Conservation (phyloP, 1,140 invertebrate genomes). For the Ceratina japonica region DNA sequence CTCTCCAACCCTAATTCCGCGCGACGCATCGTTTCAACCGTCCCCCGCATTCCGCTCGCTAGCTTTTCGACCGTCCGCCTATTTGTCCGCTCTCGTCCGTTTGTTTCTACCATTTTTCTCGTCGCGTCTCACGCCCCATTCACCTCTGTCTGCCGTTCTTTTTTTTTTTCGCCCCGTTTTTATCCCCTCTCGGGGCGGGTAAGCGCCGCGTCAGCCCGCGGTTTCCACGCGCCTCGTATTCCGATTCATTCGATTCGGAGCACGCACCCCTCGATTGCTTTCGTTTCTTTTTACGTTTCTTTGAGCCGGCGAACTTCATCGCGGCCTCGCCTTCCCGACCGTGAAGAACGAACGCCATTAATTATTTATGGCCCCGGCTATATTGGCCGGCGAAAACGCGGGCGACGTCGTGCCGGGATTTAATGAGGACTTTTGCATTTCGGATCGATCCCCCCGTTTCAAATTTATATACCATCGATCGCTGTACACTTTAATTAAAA, state of each 20-base stretch:
- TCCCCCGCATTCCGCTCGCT: background rate
- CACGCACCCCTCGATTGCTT: background rate
- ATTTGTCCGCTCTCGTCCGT: constrained; percentile 1
- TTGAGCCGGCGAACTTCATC: background rate
- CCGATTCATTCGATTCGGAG: background rate
- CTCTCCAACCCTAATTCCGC: constrained; percentile 30
- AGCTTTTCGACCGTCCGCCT: constrained; percentile 21
- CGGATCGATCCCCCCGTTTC: background rate
- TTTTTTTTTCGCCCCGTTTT: constrained; percentile 1
- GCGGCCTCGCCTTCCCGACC: background rate
- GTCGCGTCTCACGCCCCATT: background rate
- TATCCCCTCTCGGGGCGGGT: background rate
- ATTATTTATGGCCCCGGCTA: constrained; percentile 23
- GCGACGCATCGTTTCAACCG: background rate
- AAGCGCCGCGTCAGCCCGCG: background rate
- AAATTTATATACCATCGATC: no score
- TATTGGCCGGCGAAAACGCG: background rate
- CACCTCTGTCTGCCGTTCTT: background rate
- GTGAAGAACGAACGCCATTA: constrained; percentile 3
- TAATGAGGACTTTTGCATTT: constrained; percentile 17
- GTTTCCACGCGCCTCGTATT: background rate
- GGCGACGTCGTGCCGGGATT: background rate
- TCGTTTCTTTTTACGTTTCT: background rate
- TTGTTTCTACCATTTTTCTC: constrained; percentile 29
- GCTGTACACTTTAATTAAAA: background rate